Conservation (phyloP, 2,888 invertebrate species). For the Siphlonurus alternatus region DNA sequence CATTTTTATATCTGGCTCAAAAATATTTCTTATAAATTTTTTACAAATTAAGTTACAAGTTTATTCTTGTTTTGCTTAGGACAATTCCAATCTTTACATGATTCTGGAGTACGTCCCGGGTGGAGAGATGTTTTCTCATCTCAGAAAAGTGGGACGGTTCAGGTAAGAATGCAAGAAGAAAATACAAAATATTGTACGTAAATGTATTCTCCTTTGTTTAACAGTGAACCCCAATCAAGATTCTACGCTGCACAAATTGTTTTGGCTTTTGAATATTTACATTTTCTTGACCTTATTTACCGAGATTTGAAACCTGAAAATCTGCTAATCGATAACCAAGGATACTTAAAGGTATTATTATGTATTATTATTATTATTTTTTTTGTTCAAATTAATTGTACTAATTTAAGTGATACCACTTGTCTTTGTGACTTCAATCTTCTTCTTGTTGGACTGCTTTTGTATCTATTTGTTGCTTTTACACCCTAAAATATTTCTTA, state of each 20-base stretch:
- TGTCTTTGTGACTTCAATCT: neutral
- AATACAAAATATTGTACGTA: neutral
- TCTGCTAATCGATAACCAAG: constrained; percentile 88
- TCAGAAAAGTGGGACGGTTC: constrained; percentile 93
- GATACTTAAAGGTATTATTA: constrained; percentile 64
- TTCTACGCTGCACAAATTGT: constrained; percentile 99
- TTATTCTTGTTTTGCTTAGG: constrained; percentile 30
- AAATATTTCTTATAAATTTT: too few species aligned
- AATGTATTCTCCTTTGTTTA: neutral
- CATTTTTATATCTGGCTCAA: too few species aligned
- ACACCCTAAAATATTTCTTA: too few species aligned
- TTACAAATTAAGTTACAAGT: too few species aligned
- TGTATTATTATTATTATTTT: too few species aligned
- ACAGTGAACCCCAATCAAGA: constrained; percentile 85
- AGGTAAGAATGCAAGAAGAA: constrained; percentile 22
- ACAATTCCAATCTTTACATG: constrained; percentile 99
- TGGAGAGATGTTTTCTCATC: constrained; percentile 99
- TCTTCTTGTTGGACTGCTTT: too few species aligned
- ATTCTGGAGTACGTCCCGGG: constrained; percentile 98
- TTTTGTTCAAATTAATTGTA: too few species aligned
- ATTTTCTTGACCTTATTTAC: constrained; percentile 97
- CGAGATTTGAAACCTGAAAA: constrained; percentile 97
- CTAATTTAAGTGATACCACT: neutral
- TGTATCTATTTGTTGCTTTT: too few species aligned
- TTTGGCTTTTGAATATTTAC: constrained; percentile 97